Conservation (phyloP, 2,888 invertebrate species). For the Sipha maydis region DNA sequence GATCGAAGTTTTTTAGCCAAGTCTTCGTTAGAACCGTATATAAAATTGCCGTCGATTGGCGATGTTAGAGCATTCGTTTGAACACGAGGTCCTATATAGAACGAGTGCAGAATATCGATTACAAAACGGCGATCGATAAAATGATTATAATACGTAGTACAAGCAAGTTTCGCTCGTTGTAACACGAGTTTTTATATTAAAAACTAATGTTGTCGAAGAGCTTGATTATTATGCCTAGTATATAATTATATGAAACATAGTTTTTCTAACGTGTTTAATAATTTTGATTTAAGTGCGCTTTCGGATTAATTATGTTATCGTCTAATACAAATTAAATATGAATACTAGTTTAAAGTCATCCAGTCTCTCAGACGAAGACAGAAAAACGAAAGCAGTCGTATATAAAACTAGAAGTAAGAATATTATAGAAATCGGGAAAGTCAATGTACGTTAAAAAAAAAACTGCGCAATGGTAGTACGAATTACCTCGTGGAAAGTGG, state of each 20-base stretch:
- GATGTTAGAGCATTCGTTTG: constrained; percentile 86
- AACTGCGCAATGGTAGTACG: neutral
- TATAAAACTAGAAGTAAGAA: neutral
- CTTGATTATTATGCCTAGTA: neutral
- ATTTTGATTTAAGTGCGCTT: neutral
- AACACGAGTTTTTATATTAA: neutral
- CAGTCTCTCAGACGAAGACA: neutral
- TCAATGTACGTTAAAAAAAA: neutral
- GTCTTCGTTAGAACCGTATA: constrained; percentile 78
- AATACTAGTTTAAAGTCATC: neutral
- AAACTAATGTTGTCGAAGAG: neutral
- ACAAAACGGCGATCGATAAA: too few relatives aligned
- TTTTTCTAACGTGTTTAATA: neutral
- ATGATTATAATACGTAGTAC: neutral
- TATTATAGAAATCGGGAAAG: neutral
- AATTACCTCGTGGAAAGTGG: neutral
- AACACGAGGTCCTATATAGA: constrained; percentile 67
- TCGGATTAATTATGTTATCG: neutral
- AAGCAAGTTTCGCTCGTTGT: neutral
- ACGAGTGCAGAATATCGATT: neutral
- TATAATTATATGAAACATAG: neutral
- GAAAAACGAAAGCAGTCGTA: neutral
- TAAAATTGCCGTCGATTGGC: constrained; percentile 81
- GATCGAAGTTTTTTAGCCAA: constrained; percentile 74
- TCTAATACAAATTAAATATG: neutral